Evolutionary conservation across 1,140 invertebrate genomes (phyloP).

Genomic region (Aphelinus atriplicis): DNA sequence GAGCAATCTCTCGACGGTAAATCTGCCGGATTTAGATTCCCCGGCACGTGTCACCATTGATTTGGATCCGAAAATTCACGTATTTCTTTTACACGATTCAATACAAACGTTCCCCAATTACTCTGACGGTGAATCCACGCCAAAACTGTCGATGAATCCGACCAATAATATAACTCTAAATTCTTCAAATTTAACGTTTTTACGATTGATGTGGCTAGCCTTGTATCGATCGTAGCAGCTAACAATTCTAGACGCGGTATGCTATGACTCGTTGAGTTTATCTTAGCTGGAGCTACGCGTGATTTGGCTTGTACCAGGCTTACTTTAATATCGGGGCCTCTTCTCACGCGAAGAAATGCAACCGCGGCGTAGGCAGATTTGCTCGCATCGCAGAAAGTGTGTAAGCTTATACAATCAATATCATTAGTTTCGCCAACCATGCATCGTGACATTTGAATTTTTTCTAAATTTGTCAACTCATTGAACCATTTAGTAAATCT

Average conservation of each 20-base stretch:
- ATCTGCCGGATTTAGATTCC: constrained; percentile 33
- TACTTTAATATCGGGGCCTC: not conserved
- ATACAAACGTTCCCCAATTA: constrained; percentile 31
- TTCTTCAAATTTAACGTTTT: constrained; percentile 54
- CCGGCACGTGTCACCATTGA: not conserved
- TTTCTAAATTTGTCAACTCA: constrained; percentile 34
- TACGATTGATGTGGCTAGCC: constrained; percentile 42
- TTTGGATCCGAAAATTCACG: not conserved
- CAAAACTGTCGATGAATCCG: constrained; percentile 27
- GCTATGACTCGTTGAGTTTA: not conserved
- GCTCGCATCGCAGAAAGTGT: constrained; percentile 34
- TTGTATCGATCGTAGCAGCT: constrained; percentile 48
- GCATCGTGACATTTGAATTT: constrained; percentile 49
- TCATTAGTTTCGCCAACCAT: too few species aligned
- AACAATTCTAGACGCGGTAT: not conserved
- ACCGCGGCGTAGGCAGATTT: constrained; percentile 48
- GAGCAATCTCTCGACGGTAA: constrained; percentile 55
- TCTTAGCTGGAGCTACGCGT: constrained; percentile 19
- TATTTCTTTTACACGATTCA: constrained; percentile 34
- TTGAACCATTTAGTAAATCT: constrained; percentile 42
- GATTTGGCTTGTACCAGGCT: not conserved
- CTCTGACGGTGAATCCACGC: constrained; percentile 31
- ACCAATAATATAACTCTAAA: not conserved
- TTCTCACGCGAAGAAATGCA: constrained; percentile 25
- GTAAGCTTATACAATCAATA: not conserved